Evolutionary conservation across 2,888 invertebrate genomes (phyloP).

Genomic region (Cephus spinipes): DNA sequence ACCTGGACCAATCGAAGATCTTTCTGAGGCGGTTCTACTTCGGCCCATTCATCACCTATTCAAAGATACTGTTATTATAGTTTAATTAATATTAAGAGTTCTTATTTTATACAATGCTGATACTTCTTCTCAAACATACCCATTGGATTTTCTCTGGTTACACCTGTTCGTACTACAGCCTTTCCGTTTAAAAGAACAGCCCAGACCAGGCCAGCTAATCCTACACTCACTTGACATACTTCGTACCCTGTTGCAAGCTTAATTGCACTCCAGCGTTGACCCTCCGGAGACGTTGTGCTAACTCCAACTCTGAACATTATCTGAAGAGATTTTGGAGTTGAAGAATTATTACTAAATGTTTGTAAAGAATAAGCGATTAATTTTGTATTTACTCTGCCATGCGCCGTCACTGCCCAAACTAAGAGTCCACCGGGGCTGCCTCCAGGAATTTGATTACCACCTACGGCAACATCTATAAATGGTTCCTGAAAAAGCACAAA

Average conservation of each 20-base stretch:
- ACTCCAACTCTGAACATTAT: slow-evolving; percentile 89
- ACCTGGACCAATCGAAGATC: slow-evolving; percentile 80
- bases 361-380: not conserved
- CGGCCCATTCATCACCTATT: slow-evolving; percentile 81
- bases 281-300: slow-evolving; percentile 86
- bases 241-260: slow-evolving; percentile 83
- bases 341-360: not conserved
- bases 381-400: slow-evolving; percentile 76
- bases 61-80: not conserved
- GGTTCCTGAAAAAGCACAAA: slow-evolving; percentile 75
- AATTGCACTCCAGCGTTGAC: slow-evolving; percentile 85
- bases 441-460: slow-evolving; percentile 85
- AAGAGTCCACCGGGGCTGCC: slow-evolving; percentile 80
- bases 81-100: not conserved
- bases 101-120: not conserved
- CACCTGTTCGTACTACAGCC: slow-evolving; percentile 83
- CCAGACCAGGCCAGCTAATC: slow-evolving; percentile 90
- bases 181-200: slow-evolving; percentile 86
- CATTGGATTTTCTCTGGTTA: slow-evolving; percentile 81
- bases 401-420: slow-evolving; percentile 94
- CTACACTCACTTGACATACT: slow-evolving; percentile 87
- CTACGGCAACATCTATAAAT: slow-evolving; percentile 90
- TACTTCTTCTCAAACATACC: slow-evolving; percentile 65
- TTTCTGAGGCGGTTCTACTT: slow-evolving; percentile 80
- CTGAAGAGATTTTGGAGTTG: slow-evolving; percentile 59